These are phyloP conservation scores for Clarias fuscus DNA, from an alignment of 2,797 vertebrate species.

Conservation along the genomic window DNA sequence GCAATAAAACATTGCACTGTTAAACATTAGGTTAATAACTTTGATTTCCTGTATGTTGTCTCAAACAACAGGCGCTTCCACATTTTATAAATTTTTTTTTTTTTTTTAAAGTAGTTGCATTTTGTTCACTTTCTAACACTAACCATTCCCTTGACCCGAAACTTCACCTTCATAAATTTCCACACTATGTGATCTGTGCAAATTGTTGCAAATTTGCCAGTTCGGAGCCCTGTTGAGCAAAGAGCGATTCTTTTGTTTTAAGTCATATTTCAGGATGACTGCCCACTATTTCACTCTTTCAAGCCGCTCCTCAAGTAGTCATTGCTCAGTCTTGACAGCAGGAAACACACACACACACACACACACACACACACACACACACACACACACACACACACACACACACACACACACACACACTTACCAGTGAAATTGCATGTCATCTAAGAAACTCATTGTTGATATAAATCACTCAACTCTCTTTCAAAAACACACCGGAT, in stretches of 20 bases:
- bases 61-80: background rate
- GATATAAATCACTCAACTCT: slow-evolving; percentile 74
- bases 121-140: background rate
- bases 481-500: slow-evolving; percentile 59
- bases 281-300: slow-evolving; percentile 22
- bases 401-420: background rate
- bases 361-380: background rate
- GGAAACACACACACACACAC: background rate
- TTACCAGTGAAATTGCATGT: background rate
- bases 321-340: slow-evolving; percentile 35
- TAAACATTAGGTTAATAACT: background rate
- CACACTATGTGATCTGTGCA: background rate
- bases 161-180: background rate
- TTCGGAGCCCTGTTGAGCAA: background rate
- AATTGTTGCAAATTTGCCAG: background rate
- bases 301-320: background rate
- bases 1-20: background rate
- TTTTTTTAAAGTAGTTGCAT: background rate
- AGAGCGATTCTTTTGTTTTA: background rate
- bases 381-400: background rate
- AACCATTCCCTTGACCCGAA: background rate
- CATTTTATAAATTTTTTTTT: no score
- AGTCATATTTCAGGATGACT: slow-evolving; percentile 11
- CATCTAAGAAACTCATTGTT: slow-evolving; percentile 65
- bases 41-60: background rate